Evolutionary conservation across 1,140 invertebrate genomes (phyloP), one percentile per base, ranked within the genome.

Genomic region (Conopomorpha cramerella): DNA sequence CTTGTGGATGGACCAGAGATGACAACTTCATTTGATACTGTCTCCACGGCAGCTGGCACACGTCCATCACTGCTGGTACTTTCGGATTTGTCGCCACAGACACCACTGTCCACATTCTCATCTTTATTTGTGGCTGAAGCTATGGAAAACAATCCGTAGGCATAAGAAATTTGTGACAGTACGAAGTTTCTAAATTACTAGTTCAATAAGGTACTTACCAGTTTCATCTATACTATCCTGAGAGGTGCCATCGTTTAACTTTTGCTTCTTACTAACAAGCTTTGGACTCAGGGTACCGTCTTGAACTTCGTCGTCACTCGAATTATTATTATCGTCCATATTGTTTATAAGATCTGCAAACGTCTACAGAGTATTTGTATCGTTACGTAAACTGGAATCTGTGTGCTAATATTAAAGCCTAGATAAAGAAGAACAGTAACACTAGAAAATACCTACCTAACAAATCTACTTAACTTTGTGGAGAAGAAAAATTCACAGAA

Each of bases 41-140:
- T n/a, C n/a, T n/a, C n/a, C n/a, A n/a, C n/a, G n/a, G n/a, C n/a
- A n/a, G n/a, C n/a, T n/a, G n/a, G n/a, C n/a, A n/a, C 42, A 2
- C 45, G 48, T 31, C 71, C 67, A 14, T 79, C 73, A 28, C 68
- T 76, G 39, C 63, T 71, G 0, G 65, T 71, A 34, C 72, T 78
- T 43, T 77, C 76, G 14, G 73, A 77, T 36, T 78, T 78, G 36
- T 77, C 76, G 8, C 63, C 66, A 6, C 67, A 77, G 17, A 77
- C 55, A 8, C 72, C 76, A 39, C 73, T 78, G 37, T 78, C 70
- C 11, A 59, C 60, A 49, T 76, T 77, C 12, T 77, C 66, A 17
- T 74, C 64, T 36, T 65, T 56, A 16, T 60, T 72, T 44, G 43
- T 63, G 17, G 38, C 41, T 34, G 51, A 49, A 30, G 49, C 54